Conservation (phyloP, 2,888 invertebrate species). For the Leptinotarsa tumamoca region DNA sequence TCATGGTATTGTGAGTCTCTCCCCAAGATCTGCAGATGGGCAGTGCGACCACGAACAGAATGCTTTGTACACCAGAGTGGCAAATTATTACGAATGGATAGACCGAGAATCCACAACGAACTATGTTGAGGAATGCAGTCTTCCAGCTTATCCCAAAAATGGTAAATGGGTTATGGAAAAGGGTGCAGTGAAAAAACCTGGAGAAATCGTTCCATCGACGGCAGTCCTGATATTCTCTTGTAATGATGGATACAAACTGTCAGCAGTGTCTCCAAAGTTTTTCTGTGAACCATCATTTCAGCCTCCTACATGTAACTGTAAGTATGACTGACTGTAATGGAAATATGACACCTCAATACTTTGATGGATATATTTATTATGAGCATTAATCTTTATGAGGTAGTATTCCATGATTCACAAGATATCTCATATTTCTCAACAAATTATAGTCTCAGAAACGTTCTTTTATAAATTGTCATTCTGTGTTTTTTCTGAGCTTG, state of each 20-base stretch:
- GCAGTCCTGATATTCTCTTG: slow-evolving; percentile 38
- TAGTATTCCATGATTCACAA: too few species aligned
- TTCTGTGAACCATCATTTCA: slow-evolving; percentile 32
- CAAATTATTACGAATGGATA: slow-evolving; percentile 39
- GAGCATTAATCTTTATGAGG: background rate
- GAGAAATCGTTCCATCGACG: slow-evolving; percentile 34
- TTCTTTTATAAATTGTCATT: too few species aligned
- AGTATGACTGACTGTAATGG: background rate
- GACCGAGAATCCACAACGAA: slow-evolving; percentile 35
- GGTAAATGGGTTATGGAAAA: slow-evolving; percentile 35
- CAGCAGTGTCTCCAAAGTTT: slow-evolving; percentile 23
- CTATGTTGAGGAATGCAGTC: slow-evolving; percentile 39
- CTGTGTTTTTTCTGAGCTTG: too few species aligned
- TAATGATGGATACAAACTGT: slow-evolving; percentile 34
- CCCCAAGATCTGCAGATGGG: slow-evolving; percentile 3
- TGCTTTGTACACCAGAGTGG: slow-evolving; percentile 41
- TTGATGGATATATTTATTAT: background rate
- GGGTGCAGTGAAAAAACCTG: slow-evolving; percentile 29
- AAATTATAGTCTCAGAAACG: too few species aligned
- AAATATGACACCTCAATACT: background rate
- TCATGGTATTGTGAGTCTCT: slow-evolving; percentile 40
- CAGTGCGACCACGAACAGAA: slow-evolving; percentile 37
- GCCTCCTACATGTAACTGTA: slow-evolving; percentile 34
- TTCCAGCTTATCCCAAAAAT: slow-evolving; percentile 39
- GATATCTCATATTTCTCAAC: too few species aligned